These are phyloP conservation scores for Pygoscelis adeliae DNA, from an alignment of 2,113 vertebrate genomes.

Conservation along the genomic window DNA sequence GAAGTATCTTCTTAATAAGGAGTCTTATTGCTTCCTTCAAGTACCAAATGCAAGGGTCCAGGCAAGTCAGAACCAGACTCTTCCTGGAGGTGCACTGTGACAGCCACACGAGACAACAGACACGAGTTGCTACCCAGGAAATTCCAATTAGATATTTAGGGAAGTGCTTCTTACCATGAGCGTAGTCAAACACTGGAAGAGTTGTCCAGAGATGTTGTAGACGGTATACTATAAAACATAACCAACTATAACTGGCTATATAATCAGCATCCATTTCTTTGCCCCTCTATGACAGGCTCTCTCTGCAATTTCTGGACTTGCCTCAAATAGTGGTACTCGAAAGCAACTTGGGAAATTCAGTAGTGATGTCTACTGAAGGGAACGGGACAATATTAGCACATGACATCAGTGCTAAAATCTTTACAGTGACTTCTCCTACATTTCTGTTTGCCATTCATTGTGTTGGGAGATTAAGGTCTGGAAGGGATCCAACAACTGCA, in stretches of 20 bases:
- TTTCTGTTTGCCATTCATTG: neutral
- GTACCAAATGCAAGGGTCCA: neutral
- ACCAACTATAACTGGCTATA: neutral
- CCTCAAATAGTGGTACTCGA: neutral
- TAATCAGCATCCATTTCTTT: neutral
- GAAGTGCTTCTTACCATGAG: neutral
- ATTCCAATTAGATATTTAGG: neutral
- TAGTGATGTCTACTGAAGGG: neutral
- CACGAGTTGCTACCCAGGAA: neutral
- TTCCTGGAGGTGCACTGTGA: neutral
- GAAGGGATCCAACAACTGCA: neutral
- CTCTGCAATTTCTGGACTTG: neutral
- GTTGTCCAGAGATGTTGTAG: neutral
- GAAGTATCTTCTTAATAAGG: neutral
- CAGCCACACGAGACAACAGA: neutral
- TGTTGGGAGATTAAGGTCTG: neutral
- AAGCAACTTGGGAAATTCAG: neutral
- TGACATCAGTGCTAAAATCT: neutral
- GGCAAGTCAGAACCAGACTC: neutral
- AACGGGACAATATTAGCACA: neutral
- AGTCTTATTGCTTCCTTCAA: neutral
- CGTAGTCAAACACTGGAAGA: neutral
- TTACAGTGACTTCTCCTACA: neutral
- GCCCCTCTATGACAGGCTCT: neutral
- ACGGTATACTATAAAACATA: neutral